Conservation (phyloP, 2,797 vertebrate genomes). For the Ciconia nigra region DNA sequence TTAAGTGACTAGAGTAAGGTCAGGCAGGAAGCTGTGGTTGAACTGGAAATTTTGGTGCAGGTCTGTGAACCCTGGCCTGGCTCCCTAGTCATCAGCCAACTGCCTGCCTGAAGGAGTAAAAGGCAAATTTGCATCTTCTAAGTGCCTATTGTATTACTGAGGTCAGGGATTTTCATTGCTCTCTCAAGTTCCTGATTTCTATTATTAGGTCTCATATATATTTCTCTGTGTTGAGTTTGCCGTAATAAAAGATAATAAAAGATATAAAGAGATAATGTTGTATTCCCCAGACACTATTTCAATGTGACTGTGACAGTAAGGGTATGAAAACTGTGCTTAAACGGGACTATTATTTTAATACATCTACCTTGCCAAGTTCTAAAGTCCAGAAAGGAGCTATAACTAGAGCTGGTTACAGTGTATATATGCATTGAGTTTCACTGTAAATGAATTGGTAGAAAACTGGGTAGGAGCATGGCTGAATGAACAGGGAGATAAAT, state of each 20-base stretch:
- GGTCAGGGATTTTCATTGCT: background rate
- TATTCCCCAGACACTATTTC: background rate
- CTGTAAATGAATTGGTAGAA: background rate
- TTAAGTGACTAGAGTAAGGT: background rate
- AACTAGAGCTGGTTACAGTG: background rate
- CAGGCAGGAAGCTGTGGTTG: background rate
- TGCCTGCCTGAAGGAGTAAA: background rate
- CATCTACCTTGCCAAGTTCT: background rate
- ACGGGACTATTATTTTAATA: background rate
- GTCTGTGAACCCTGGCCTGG: background rate
- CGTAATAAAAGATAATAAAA: background rate
- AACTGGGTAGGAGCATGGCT: background rate
- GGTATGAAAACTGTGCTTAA: constrained; percentile 6
- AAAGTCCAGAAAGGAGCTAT: background rate
- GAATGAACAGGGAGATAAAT: background rate
- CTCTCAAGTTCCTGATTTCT: background rate
- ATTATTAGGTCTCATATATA: background rate
- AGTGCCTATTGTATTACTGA: background rate
- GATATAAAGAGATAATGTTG: background rate
- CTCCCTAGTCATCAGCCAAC: background rate
- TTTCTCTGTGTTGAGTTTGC: background rate
- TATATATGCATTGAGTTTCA: background rate
- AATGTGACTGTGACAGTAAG: background rate
- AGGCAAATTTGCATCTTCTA: background rate
- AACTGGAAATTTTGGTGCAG: background rate